Evolutionary conservation across 2,113 vertebrate species (phyloP).

Genomic region (Mungos mungo): DNA sequence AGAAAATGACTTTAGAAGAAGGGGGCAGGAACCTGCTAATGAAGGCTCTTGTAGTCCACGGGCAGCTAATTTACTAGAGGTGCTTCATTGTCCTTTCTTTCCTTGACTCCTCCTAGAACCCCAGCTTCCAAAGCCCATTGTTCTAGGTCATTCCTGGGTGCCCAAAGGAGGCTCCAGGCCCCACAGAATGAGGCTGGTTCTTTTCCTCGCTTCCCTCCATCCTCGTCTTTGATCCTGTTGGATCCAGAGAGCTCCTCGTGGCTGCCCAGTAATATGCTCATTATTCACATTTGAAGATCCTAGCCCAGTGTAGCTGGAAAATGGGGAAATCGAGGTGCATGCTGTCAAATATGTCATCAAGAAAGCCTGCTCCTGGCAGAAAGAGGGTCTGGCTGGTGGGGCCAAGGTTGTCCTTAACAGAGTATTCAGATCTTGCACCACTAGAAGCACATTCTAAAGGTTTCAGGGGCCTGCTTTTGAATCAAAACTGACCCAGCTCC

Average conservation of each 20-base stretch:
- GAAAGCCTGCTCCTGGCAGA: background rate
- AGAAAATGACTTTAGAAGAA: background rate
- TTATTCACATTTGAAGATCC: too few species aligned
- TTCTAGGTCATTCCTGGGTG: background rate
- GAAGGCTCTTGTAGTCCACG: fast-evolving
- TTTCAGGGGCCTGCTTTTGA: background rate
- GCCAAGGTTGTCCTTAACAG: background rate
- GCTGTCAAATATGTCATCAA: background rate
- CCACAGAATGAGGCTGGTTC: background rate
- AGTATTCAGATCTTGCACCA: background rate
- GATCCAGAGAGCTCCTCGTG: background rate
- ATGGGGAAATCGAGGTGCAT: background rate
- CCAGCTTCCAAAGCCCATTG: background rate
- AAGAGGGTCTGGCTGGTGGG: background rate
- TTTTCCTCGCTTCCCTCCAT: background rate
- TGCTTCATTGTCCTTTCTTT: background rate
- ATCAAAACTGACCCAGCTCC: background rate
- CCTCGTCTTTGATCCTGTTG: background rate
- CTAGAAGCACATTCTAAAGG: background rate
- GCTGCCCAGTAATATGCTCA: too few species aligned
- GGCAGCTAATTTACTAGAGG: background rate
- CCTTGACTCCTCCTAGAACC: background rate
- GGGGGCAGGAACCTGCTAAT: background rate
- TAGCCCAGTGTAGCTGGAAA: background rate
- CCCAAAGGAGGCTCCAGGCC: background rate